Evolutionary conservation across 2,797 vertebrate species (phyloP).

Genomic region (Babyrousa celebensis): DNA sequence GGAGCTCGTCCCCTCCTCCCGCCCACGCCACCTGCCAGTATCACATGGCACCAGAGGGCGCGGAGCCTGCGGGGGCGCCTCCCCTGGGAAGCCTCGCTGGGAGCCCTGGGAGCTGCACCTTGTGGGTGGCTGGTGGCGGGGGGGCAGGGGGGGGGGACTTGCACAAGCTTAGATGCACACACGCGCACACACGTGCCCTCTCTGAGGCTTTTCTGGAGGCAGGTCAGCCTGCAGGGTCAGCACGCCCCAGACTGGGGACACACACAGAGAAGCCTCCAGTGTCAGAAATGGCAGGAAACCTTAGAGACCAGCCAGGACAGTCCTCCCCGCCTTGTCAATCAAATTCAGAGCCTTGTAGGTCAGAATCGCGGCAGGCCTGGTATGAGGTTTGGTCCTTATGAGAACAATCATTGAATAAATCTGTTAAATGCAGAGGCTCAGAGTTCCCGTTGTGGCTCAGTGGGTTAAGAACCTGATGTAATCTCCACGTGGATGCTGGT

Average conservation of each 20-base stretch:
- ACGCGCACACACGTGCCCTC: not conserved
- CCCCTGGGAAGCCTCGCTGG: not conserved
- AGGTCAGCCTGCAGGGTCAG: not conserved
- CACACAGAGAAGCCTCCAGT: not conserved
- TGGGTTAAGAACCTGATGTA: no score
- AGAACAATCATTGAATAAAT: fast-evolving
- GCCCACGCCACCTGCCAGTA: constrained; percentile 19
- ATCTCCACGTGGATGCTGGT: no score
- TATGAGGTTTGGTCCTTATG: not conserved
- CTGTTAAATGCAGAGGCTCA: not conserved
- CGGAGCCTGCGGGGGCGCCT: not conserved
- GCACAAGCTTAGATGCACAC: not conserved
- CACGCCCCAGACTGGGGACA: not conserved
- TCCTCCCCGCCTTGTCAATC: not conserved
- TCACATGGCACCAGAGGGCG: constrained; percentile 46
- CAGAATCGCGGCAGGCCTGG: not conserved
- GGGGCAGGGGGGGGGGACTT: fast-evolving
- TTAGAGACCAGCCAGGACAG: not conserved
- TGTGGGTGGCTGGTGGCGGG: not conserved
- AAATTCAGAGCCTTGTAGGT: not conserved
- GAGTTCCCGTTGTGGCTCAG: no score
- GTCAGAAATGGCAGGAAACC: not conserved
- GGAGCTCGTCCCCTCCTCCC: constrained; percentile 57
- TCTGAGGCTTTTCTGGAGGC: not conserved
- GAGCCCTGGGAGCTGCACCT: constrained; percentile 34